Percentiles rank a stretch among this genome's conserved stretches.
phyloP scores from a whole-genome alignment of 2,888 invertebrate species.

The Heteromyza rotundicornis region DNA sequence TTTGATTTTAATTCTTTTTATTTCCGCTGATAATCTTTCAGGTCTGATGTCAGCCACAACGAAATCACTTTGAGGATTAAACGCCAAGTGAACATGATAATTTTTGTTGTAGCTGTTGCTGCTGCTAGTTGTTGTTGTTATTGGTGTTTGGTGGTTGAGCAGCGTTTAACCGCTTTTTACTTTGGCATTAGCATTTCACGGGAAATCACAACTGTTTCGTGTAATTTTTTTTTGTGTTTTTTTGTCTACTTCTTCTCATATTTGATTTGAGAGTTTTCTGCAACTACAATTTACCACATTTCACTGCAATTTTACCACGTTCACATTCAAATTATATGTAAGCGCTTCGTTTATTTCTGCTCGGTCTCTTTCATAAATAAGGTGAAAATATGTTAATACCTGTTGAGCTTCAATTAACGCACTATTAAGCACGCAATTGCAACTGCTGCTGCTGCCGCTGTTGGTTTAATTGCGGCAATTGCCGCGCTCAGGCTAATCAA shows the following conservation, averaged over 20 bases:
- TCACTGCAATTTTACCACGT: not conserved
- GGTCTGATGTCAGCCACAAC: not conserved
- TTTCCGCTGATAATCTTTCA: slow-evolving; percentile 18
- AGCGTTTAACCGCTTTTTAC: too few species aligned
- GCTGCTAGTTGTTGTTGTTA: not conserved
- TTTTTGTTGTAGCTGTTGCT: slow-evolving; percentile 9
- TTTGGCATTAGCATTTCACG: too few species aligned
- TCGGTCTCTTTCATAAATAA: not conserved
- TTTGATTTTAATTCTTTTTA: not conserved
- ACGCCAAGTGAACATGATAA: slow-evolving; percentile 17
- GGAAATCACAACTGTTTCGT: not conserved
- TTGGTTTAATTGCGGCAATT: not conserved
- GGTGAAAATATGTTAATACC: slow-evolving; percentile 5
- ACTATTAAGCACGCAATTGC: not conserved
- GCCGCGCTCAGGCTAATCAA: not conserved
- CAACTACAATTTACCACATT: not conserved
- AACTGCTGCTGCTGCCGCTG: not conserved
- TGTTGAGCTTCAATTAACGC: slow-evolving; percentile 1
- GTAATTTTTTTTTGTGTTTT: too few species aligned
- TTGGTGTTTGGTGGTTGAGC: too few species aligned
- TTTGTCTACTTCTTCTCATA: not conserved
- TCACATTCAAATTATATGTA: not conserved
- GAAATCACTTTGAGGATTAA: not conserved
- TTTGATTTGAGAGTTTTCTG: not conserved
- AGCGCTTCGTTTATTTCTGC: not conserved